Evolutionary conservation across 2,888 invertebrate species (phyloP), one percentile per base, ranked within the genome.

Genomic region (Orthosia gracilis): DNA sequence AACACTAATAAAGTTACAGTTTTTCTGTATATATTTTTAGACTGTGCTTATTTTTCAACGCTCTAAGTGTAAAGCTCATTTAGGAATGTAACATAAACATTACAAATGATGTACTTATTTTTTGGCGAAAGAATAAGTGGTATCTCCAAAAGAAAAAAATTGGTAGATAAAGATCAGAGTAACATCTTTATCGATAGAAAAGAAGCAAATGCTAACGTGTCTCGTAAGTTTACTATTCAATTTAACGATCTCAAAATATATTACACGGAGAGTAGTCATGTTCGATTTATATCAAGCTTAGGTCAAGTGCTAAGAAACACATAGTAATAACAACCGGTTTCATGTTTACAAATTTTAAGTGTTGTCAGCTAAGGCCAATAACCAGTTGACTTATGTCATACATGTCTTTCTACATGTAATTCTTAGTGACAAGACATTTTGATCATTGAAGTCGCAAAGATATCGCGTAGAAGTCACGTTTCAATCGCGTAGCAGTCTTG

Each of bases 331-430:
- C 11, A 72, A 79, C 61, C 61, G 45, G 79, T 79, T 72, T 58
- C 2, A 5, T 77, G 61, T 77, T 79, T 50, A 77, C 65, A 65
- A 71, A 69, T 45, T 66, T 55, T 47, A 59, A n/a, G n/a, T 65
- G 17, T 55, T 54, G n/a, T 63, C 18, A 57, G 49, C 47, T 45
- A 40, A 31, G 47, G 67, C 47, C 31, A 54, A 65, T 50, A 71
- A 45, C 45, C 64, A 70, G 54, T 52, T 59, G 54, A 50, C n/a
- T 40, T 63, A n/a, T 77, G 12, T 49, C 76, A 54, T 59, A 18
- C n/a, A 47, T 50, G 47, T 21, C n/a, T 31, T 23, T 5, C 7
- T 58, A 7, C 67, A 40, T 49, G 54, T 50, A 21, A 55, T 45
- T 76, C 11, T 63, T 31, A 40, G 3, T 17, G n/a, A 49, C 11